These are phyloP conservation scores for Halictus ligatus DNA, from an alignment of 2,888 invertebrate genomes.

Conservation along the genomic window DNA sequence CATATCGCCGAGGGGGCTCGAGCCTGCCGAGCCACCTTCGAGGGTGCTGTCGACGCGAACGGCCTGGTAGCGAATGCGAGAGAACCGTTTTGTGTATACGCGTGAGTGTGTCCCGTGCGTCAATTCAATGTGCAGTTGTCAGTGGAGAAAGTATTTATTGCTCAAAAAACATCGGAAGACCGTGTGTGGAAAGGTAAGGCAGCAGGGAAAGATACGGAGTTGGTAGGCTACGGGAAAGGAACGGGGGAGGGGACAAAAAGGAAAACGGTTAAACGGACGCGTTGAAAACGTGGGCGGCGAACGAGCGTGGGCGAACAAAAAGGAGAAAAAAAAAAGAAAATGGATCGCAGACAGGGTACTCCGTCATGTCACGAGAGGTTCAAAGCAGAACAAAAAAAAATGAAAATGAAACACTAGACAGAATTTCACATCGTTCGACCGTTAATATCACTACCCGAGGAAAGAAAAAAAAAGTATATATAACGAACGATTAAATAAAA, in stretches of 20 bases:
- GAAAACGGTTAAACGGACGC: constrained; percentile 13
- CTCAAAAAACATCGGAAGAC: constrained; percentile 81
- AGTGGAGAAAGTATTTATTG: constrained; percentile 84
- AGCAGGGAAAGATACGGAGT: constrained; percentile 65
- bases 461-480: background rate
- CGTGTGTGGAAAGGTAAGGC: constrained; percentile 69
- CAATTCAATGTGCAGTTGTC: constrained; percentile 84
- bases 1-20: constrained; percentile 51
- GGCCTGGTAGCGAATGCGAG: constrained; percentile 62
- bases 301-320: constrained; percentile 37
- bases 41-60: constrained; percentile 68
- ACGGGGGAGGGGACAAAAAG: constrained; percentile 55
- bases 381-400: constrained; percentile 6
- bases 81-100: constrained; percentile 51
- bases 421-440: constrained; percentile 59
- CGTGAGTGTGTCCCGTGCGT: constrained; percentile 82
- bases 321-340: constrained; percentile 27
- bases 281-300: constrained; percentile 35
- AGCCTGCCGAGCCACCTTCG: constrained; percentile 38
- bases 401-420: background rate
- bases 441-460: constrained; percentile 53
- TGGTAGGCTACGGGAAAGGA: constrained; percentile 67
- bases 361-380: constrained; percentile 32
- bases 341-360: constrained; percentile 64
- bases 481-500: constrained; percentile 22